Evolutionary conservation across 23 tunicate genomes (phyloP), one percentile per base, ranked within the genome.

Genomic region (Trididemnum clinides): DNA sequence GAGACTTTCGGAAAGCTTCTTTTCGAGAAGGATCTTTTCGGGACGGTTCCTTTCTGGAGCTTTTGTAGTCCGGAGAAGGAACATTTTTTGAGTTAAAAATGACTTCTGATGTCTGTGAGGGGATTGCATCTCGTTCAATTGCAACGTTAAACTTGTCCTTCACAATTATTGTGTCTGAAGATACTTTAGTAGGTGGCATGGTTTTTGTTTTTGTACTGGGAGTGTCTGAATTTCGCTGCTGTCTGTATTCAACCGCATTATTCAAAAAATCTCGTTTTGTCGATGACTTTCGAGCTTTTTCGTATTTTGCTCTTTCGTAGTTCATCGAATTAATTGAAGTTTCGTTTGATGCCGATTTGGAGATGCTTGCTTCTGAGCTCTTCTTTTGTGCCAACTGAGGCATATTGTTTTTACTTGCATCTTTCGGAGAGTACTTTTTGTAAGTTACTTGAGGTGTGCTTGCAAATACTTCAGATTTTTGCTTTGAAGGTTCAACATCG

Each of bases 1-100:
- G 88, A 32, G 88, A 85, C 29, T 72, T 85, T 57, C 74, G 51
- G 28, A 32, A 27, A 51, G 51, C 66, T 31, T 78, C 83, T 54
- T 54, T 78, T 26, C 77, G 77, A 38, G 7, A 31, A 12, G 5
- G 36, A n/a, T n/a, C n/a, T n/a, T n/a, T n/a, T n/a, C n/a, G n/a
- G n/a, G n/a, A n/a, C n/a, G n/a, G n/a, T n/a, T n/a, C n/a, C 3
- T 70, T 28, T 6, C 34, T 57, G 57, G 36, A 37, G 22, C 31
- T 6, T 10, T 73, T 66, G 37, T 3, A 29, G n/a, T 66, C 75
- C 6, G 75, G 6, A 3, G 75, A 23, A 10, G 75, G 37, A n/a
- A 66, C 75, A 32, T 15, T 32, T 32, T 66, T 66, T 3, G 37
- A 66, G 22, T 51, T 54, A 23, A 4, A 28, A 1, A 54, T 3